Evolutionary conservation across 2,888 invertebrate genomes (phyloP).

Genomic region (Microplitis manilae): DNA sequence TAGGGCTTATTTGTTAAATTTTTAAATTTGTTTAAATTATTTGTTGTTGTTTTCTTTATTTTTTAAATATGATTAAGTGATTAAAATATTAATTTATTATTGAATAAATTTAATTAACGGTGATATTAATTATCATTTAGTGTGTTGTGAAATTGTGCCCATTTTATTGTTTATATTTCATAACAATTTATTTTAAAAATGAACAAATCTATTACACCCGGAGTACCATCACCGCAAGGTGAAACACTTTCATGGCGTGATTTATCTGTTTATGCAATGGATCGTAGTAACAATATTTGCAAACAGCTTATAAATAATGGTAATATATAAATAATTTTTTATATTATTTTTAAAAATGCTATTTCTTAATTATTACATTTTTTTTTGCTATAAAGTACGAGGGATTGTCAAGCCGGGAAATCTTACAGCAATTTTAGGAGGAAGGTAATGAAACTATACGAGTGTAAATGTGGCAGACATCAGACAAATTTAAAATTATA

Average conservation of each 20-base stretch:
- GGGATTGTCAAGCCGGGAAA: slow-evolving; percentile 88
- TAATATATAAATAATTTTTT: slow-evolving; percentile 60
- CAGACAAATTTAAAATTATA: not conserved
- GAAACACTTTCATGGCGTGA: slow-evolving; percentile 87
- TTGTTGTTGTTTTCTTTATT: not conserved
- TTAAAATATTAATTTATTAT: too few relatives aligned
- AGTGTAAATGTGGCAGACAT: too few relatives aligned
- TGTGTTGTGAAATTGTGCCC: not conserved
- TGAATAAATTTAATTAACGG: too few relatives aligned
- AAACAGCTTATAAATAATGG: slow-evolving; percentile 86
- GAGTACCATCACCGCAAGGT: slow-evolving; percentile 64
- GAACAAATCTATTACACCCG: slow-evolving; percentile 23
- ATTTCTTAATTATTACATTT: slow-evolving; percentile 30
- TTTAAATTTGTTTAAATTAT: not conserved
- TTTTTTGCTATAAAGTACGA: slow-evolving; percentile 75
- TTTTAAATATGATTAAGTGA: not conserved
- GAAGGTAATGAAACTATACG: slow-evolving; percentile 76
- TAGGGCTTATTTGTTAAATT: not conserved
- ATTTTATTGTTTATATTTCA: not conserved
- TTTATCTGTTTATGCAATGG: slow-evolving; percentile 79
- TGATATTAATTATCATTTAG: not conserved
- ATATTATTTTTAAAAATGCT: slow-evolving; percentile 1
- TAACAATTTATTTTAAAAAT: not conserved
- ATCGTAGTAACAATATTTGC: slow-evolving; percentile 71
- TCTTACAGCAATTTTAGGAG: slow-evolving; percentile 88